Conservation (phyloP, 1,140 invertebrate genomes). For the Melitaea cinxia region DNA sequence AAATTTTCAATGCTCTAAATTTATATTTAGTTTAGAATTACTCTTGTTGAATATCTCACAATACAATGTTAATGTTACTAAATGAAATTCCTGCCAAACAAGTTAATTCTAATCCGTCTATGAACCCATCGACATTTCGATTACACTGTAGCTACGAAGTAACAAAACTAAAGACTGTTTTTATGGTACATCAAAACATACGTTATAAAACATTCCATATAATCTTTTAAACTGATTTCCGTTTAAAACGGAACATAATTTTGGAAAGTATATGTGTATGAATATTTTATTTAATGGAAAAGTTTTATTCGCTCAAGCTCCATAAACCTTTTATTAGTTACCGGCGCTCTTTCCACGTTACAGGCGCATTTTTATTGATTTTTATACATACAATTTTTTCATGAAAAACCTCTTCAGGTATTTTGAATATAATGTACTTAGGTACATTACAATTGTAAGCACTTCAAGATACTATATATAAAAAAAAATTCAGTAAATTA, state of each 20-base stretch:
- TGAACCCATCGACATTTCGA: constrained; percentile 15
- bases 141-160: constrained; percentile 11
- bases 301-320: constrained; percentile 3
- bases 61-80: neutral
- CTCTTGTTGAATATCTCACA: neutral
- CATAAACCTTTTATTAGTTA: constrained; percentile 7
- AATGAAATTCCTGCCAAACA: constrained; percentile 1
- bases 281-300: constrained; percentile 8
- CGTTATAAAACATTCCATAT: neutral
- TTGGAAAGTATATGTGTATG: constrained; percentile 1
- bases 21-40: neutral
- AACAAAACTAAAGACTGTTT: neutral
- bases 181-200: constrained; percentile 23
- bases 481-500: no score
- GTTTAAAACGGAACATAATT: neutral
- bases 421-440: neutral
- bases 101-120: neutral
- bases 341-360: neutral
- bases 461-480: no score
- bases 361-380: neutral
- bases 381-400: neutral
- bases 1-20: no score
- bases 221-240: neutral
- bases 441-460: no score
- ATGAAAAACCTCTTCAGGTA: neutral